phyloP scores from a whole-genome alignment of 1,140 invertebrate species.

The Drosophila eugracilis region DNA sequence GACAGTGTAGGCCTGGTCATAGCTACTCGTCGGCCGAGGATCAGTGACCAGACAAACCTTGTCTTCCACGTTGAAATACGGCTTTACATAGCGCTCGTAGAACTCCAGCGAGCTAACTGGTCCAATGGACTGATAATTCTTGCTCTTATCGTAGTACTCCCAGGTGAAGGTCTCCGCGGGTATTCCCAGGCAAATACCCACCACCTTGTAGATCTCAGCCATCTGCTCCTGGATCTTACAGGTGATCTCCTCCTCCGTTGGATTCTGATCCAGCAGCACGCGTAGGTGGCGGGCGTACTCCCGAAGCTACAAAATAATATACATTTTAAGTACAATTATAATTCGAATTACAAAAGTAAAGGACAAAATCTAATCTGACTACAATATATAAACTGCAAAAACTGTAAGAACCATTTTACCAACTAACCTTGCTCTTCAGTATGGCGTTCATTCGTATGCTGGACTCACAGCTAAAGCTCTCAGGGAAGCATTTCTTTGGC shows the following conservation, averaged over 20 bases:
- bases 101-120: conserved; percentile 92
- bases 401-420: too few species aligned
- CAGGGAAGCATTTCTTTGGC: conserved; percentile 94
- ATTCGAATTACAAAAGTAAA: not conserved
- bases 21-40: conserved; percentile 91
- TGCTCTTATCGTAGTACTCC: conserved; percentile 95
- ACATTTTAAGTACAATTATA: too few species aligned
- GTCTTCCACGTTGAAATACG: conserved; percentile 92
- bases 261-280: conserved; percentile 86
- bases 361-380: too few species aligned
- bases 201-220: conserved; percentile 91
- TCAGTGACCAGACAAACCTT: conserved; percentile 95
- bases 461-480: conserved; percentile 91
- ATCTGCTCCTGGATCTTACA: conserved; percentile 89
- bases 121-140: conserved; percentile 90
- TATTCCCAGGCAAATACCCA: conserved; percentile 92
- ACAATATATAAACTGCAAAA: too few species aligned
- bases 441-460: conserved; percentile 91
- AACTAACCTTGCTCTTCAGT: conserved; percentile 90
- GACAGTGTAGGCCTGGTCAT: conserved; percentile 92
- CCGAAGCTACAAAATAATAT: conserved; percentile 87
- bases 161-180: conserved; percentile 93
- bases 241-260: conserved; percentile 85
- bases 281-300: conserved; percentile 91
- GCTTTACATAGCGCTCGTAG: conserved; percentile 92